These are phyloP conservation scores for Caenorhabditis doughertyi DNA, from an alignment of 2,888 invertebrate genomes.

Conservation along the genomic window DNA sequence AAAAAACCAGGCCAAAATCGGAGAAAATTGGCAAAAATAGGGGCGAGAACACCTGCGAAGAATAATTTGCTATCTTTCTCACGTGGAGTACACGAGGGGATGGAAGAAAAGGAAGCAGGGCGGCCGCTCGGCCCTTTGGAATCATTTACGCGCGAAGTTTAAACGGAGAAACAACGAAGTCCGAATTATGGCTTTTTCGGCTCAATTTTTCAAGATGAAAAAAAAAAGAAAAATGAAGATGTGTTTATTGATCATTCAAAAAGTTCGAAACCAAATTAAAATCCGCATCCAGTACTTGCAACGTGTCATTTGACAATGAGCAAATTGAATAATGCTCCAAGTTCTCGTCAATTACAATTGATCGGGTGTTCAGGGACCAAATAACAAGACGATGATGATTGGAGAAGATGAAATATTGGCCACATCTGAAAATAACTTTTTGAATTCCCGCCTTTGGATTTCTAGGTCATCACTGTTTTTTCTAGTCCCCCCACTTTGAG, in stretches of 20 bases:
- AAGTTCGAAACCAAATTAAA: conserved; percentile 44
- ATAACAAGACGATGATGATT: conserved; percentile 46
- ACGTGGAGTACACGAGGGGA: background rate
- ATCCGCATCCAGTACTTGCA: conserved; percentile 41
- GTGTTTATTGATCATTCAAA: conserved; percentile 43
- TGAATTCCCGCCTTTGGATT: too few relatives aligned
- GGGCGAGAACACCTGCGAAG: too few relatives aligned
- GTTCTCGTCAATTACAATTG: conserved; percentile 32
- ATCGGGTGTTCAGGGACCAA: conserved; percentile 43
- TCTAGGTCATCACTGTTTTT: too few relatives aligned
- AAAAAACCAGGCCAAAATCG: background rate
- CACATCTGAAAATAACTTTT: conserved; percentile 46
- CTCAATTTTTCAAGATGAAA: too few relatives aligned
- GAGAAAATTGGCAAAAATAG: background rate
- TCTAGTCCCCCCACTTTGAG: too few relatives aligned
- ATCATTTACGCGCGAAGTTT: background rate
- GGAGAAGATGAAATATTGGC: conserved; percentile 54
- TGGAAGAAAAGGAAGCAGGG: background rate
- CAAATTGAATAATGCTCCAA: conserved; percentile 41
- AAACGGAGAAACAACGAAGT: background rate
- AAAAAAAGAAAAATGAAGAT: background rate
- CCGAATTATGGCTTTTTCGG: too few relatives aligned
- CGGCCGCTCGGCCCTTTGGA: background rate
- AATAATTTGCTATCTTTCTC: background rate
- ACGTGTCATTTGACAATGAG: conserved; percentile 49